phyloP scores from a whole-genome alignment of 2,797 vertebrate species.

The Glossophaga mutica region DNA sequence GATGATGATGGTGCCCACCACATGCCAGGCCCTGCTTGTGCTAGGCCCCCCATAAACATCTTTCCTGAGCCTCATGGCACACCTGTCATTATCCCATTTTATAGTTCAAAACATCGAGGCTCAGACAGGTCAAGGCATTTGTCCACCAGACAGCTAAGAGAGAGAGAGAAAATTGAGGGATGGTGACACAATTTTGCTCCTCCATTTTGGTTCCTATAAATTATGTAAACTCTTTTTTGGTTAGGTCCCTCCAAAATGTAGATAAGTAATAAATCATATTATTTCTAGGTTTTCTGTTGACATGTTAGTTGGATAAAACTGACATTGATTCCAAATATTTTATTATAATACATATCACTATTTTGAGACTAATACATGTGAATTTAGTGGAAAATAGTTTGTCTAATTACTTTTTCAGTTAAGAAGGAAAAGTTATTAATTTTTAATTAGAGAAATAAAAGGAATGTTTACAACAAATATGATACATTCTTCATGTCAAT shows the following conservation, averaged over 20 bases:
- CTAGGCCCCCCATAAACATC: background rate
- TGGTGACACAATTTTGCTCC: background rate
- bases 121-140: background rate
- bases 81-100: background rate
- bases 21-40: background rate
- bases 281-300: background rate
- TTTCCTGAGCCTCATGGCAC: background rate
- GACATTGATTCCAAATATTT: background rate
- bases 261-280: background rate
- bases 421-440: background rate
- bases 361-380: background rate
- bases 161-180: background rate
- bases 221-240: background rate
- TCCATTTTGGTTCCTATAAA: background rate
- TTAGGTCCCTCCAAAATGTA: background rate
- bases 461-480: background rate
- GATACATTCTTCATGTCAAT: background rate
- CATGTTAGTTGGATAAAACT: background rate
- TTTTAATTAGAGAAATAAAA: constrained; percentile 1
- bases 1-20: background rate
- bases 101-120: background rate
- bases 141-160: background rate
- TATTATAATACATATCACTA: background rate
- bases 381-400: background rate
- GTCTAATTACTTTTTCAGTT: background rate